Conservation (phyloP, 2,797 vertebrate species). For the Tauraco hartlaubi region DNA sequence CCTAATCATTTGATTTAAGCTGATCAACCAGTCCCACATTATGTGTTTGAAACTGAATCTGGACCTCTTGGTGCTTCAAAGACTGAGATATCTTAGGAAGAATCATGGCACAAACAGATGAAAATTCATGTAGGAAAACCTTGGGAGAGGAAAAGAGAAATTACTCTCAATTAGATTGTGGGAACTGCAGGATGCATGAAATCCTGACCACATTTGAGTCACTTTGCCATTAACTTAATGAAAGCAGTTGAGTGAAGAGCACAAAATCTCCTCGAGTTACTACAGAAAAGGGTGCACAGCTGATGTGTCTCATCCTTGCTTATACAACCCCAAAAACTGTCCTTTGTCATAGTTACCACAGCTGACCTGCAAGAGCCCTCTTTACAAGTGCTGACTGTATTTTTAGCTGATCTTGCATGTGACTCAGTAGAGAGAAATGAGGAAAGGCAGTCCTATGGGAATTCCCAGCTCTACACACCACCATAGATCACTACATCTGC, state of each 20-base stretch:
- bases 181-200: not conserved
- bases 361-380: not conserved
- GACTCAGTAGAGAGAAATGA: slow-evolving; percentile 45
- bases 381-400: not conserved
- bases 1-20: not conserved
- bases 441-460: not conserved
- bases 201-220: not conserved
- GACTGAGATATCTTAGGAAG: not conserved
- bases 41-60: not conserved
- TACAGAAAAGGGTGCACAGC: not conserved
- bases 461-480: not conserved
- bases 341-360: slow-evolving; percentile 1
- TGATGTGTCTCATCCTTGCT: not conserved
- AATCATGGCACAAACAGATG: not conserved
- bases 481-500: slow-evolving; percentile 1
- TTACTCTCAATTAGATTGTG: not conserved
- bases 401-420: slow-evolving; percentile 48
- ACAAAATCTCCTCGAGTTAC: not conserved
- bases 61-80: not conserved
- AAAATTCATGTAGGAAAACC: not conserved
- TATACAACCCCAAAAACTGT: not conserved
- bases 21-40: not conserved
- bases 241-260: not conserved
- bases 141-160: not conserved
- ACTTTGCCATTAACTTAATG: not conserved